These are phyloP conservation scores for Genyomyrus donnyi DNA, from an alignment of 2,113 vertebrate genomes.

Conservation along the genomic window DNA sequence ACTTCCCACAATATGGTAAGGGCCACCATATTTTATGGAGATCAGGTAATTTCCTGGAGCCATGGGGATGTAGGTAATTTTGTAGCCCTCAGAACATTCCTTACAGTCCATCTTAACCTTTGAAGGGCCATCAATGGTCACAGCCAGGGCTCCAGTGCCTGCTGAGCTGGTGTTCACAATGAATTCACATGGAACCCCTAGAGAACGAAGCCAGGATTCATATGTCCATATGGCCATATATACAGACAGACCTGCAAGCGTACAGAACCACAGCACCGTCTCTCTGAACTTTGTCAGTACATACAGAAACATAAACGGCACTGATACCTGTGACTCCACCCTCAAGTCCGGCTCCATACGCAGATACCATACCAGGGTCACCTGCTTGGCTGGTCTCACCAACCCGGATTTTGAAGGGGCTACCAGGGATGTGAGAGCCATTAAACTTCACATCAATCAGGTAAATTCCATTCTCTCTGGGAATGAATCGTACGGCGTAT, in stretches of 20 bases:
- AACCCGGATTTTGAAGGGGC: conserved; percentile 72
- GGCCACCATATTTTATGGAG: conserved; percentile 72
- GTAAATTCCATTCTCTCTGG: conserved; percentile 70
- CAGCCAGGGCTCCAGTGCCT: conserved; percentile 68
- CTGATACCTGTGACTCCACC: conserved; percentile 65
- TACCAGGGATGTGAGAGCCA: conserved; percentile 69
- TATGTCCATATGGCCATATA: background rate
- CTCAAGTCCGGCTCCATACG: conserved; percentile 66
- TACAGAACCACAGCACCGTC: background rate
- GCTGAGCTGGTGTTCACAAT: conserved; percentile 73
- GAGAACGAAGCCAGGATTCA: background rate
- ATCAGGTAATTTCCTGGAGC: conserved; percentile 77
- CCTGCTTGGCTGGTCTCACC: conserved; percentile 69
- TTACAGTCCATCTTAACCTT: conserved; percentile 83
- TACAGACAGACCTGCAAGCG: background rate
- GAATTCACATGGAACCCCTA: conserved; percentile 60
- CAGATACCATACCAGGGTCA: conserved; percentile 65
- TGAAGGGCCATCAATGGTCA: conserved; percentile 78
- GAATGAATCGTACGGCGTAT: conserved; percentile 72
- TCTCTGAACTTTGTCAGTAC: background rate
- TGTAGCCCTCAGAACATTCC: conserved; percentile 74
- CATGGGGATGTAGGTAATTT: conserved; percentile 76
- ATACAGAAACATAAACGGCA: background rate
- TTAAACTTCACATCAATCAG: conserved; percentile 73
- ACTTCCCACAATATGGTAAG: conserved; percentile 71